Percentiles rank a stretch among this genome's conserved stretches.
These are phyloP conservation scores for Dolichallabes microphthalmus DNA, from an alignment of 2,113 vertebrate species.

Conservation along the genomic window DNA sequence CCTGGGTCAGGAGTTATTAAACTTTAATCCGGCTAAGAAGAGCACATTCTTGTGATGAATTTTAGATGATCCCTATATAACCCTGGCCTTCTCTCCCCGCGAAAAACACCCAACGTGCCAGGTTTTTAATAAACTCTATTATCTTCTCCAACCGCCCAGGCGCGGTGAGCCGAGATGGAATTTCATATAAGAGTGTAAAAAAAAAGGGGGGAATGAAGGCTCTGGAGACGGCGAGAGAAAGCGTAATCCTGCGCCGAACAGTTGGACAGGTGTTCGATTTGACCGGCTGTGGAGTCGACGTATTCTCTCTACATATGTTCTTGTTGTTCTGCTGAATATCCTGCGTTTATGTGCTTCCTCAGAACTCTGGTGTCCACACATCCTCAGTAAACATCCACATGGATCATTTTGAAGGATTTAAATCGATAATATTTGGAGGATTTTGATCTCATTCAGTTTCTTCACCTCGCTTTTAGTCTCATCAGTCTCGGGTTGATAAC, in stretches of 20 bases:
- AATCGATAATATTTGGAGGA: neutral
- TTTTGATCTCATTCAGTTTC: neutral
- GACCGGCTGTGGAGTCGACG: neutral
- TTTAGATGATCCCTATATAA: conserved; percentile 76
- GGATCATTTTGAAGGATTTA: neutral
- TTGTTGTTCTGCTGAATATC: neutral
- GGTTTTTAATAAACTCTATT: conserved; percentile 75
- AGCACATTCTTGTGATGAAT: conserved; percentile 77
- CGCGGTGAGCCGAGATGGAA: conserved; percentile 55
- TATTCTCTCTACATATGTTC: neutral
- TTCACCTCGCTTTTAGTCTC: neutral
- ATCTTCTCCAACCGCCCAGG: conserved; percentile 57
- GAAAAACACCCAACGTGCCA: conserved; percentile 52
- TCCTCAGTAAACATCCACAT: neutral
- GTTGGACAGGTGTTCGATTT: conserved; percentile 50
- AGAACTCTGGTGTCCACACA: neutral
- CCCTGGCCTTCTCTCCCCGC: conserved; percentile 57
- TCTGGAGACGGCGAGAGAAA: conserved; percentile 44
- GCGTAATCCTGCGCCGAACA: conserved; percentile 68
- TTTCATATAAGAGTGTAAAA: conserved; percentile 60
- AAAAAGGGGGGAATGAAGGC: conserved; percentile 38
- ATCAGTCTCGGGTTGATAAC: neutral
- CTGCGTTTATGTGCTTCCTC: neutral
- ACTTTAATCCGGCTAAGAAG: conserved; percentile 78
- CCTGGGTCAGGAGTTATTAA: conserved; percentile 74